Base-by-base conservation (phyloP, 2,797 vertebrate genomes). In the Botia kubotai region DNA sequence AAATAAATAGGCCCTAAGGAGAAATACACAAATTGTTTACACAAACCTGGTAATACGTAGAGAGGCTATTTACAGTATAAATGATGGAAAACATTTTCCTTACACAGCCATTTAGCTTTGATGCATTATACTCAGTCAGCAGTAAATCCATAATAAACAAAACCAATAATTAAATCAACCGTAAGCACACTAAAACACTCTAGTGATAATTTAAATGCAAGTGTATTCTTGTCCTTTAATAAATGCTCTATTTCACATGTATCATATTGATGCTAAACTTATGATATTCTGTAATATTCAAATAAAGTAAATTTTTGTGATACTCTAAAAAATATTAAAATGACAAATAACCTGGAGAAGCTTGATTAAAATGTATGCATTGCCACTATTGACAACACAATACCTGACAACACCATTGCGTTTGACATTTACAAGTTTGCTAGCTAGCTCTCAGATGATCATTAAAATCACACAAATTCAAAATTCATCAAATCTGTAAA, bases 1-100 rank as follows among this genome's bases (percentile, higher is more conserved):
- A 19, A 87, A 76, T 92, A 91, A 92, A 92, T 89, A 89, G 87
- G 89, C 91, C 90, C 90, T 21, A 29, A 86, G 85, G 89, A 84
- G 26, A 76, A 87, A 90, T 90, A 84, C 87, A 77, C 21, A 75
- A 62, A 77, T 19, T 19, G 63, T 82, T 75, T 76, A 19, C 53
- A 74, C 80, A 80, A 81, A 84, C 70, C 62, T 72, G n/a, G 52
- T 53, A 66, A 60, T 70, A 82, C 80, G n/a, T n/a, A 48, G 75
- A 75, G 85, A 72, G 36, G 71, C 26, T 16, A 58, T 63, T 75
- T 86, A 21, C 23, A 21, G 50, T 72, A 79, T 29, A 80, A 58
- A 86, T 70, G 21, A 83, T 60, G 62, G 75, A 43, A 67, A 73
- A 75, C 72, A 73, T 26, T 82, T 53, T 29, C 4, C 29, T 29